Evolutionary conservation across 2,888 invertebrate genomes (phyloP), one percentile per base, ranked within the genome.

Genomic region (Rugalucina vietnamica): DNA sequence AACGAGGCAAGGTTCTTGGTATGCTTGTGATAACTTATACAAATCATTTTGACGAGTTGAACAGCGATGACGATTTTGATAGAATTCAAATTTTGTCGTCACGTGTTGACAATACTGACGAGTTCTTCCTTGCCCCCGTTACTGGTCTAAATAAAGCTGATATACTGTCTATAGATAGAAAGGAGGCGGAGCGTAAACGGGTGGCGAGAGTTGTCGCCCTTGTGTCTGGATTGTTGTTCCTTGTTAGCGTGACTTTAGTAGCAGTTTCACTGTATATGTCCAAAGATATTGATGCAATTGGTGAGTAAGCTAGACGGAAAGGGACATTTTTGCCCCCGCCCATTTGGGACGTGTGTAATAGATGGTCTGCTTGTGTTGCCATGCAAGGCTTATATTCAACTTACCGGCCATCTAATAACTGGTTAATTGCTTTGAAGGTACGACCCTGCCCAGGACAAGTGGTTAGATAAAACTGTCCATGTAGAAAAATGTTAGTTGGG

Each of bases 241-340:
- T 98, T 93, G 97, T 98, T 96, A 98, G 98, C 95, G 96, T 98
- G 92, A 96, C 98, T 89, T 96, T 98, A 83, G 98, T 98, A 39
- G 98, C 98, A 24, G 97, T 98, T 80, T 98, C 98, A 4, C 96
- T 98, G 39, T 96, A 98, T 87, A 98, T 98, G 98, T 98, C 98
- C n/a, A 98, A 98, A 18, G 97, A 98, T 90, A 98, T 98, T 93
- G 98, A 98, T 94, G 98, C 98, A 93, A 97, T 98, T 97, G 98
- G 98, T 98, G 95, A 97, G 92, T 54, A n/a, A n/a, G n/a, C n/a
- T n/a, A n/a, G n/a, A n/a, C n/a, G n/a, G n/a, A n/a, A n/a, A n/a
- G n/a, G n/a, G n/a, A n/a, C n/a, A n/a, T n/a, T n/a, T n/a, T n/a
- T n/a, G n/a, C n/a, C n/a, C n/a, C n/a, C n/a, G n/a, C n/a, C n/a